Conservation (phyloP, 2,888 invertebrate species). For the Gymnosoma rotundatum region DNA sequence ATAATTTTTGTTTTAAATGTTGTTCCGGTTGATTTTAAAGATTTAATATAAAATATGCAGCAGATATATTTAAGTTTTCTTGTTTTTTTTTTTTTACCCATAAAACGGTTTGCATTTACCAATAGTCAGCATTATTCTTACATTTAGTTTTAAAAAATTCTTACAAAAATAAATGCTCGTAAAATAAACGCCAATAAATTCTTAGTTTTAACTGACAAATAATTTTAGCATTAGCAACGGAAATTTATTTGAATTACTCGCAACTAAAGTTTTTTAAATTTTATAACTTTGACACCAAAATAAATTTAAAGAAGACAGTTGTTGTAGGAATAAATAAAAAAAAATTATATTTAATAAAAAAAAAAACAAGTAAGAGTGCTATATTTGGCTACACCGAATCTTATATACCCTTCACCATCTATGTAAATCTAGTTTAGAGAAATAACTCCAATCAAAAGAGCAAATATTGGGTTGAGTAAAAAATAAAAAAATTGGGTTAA, state of each 20-base stretch:
- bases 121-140: slow-evolving; percentile 32
- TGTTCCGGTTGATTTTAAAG: slow-evolving; percentile 36
- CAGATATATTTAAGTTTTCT: not conserved
- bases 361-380: no score
- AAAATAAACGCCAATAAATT: not conserved
- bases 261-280: not conserved
- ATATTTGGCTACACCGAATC: no score
- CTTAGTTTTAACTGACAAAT: not conserved
- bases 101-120: not conserved
- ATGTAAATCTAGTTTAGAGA: no score
- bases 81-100: not conserved
- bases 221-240: not conserved
- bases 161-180: not conserved
- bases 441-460: no score
- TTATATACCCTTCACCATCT: no score
- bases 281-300: no score
- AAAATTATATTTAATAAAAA: no score
- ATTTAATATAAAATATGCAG: not conserved
- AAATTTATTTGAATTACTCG: not conserved
- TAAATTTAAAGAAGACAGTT: no score
- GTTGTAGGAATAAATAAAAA: no score
- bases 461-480: no score
- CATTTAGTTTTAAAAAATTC: not conserved
- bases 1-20: not conserved
- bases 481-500: no score